phyloP scores from a whole-genome alignment of 2,113 vertebrate species.

The Brienomyrus brachyistius region DNA sequence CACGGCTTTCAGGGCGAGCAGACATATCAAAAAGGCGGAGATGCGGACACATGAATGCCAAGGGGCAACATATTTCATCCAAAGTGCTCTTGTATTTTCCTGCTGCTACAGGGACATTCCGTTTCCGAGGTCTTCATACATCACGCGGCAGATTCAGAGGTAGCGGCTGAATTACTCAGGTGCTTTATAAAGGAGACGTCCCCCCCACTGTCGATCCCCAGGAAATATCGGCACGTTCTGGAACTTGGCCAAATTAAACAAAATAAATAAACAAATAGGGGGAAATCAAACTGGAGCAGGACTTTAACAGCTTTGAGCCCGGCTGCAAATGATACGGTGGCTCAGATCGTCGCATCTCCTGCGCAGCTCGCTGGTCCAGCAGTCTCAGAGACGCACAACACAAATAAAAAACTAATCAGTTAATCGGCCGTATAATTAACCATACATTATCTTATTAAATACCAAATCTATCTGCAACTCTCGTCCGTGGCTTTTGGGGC shows the following conservation, averaged over 20 bases:
- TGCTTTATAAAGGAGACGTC: not conserved
- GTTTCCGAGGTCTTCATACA: not conserved
- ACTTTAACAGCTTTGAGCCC: not conserved
- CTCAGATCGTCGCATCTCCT: not conserved
- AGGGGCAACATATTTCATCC: not conserved
- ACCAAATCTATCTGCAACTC: not conserved
- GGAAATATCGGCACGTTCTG: not conserved
- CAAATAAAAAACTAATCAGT: constrained; percentile 15
- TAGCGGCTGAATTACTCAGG: not conserved
- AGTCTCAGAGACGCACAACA: not conserved
- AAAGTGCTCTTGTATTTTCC: not conserved
- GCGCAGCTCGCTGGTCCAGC: not conserved
- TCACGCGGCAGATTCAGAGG: not conserved
- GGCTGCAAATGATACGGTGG: not conserved
- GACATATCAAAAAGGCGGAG: not conserved
- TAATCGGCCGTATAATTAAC: not conserved
- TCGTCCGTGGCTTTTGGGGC: not conserved
- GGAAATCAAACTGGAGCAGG: not conserved
- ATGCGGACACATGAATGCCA: not conserved
- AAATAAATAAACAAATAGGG: too few relatives aligned
- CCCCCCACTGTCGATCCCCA: not conserved
- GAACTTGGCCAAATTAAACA: not conserved
- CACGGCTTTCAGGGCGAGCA: not conserved
- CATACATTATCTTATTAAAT: constrained; percentile 5
- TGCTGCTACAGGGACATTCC: not conserved